Base-by-base conservation (phyloP, 2,797 vertebrate species). In the Geotria australis region DNA sequence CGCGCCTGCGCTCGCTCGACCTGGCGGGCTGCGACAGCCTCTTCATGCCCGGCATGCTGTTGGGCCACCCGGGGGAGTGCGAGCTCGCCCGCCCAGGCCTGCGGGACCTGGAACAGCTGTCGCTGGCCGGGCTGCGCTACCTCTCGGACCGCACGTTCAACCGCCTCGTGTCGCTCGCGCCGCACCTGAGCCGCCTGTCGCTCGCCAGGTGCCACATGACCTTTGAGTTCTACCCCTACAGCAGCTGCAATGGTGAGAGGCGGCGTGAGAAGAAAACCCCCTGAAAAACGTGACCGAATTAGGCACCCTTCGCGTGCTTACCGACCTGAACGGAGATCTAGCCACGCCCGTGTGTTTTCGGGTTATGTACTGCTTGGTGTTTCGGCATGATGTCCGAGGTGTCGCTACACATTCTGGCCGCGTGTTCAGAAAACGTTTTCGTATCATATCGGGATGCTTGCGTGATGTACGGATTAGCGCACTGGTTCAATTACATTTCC, bases 141-240 rank as follows among this genome's bases (percentile, higher is more conserved):
- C 73, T 82, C 56, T 75, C 75, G 0, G 77, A 84, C 63, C 68
- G 76, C 62, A 79, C 76, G 61, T 84, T 84, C 63, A 82, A 70
- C 48, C 72, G 72, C 11, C 72, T 83, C 57, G 74, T 76, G 1
- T 53, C 70, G 59, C 82, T 80, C 64, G 73, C 72, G 1, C 74
- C 75, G 1, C 61, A 14, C 47, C 71, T 83, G 10, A 64, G 64
- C 46, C 64, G 61, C 47, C 73, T 81, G 57, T 71, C 74, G 2
- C 70, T 81, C 61, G 77, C 79, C 2, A 79, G 76, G 53, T 81
- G 77, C 69, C 76, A 76, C 57, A 71, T 84, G 2, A 72, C 72
- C 46, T 83, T 81, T 0, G 75, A 79, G 64, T 73, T 74, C 2
- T 71, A 77, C 62, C 73, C 73, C 1, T 76, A 75, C 60, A 62